phyloP scores from a whole-genome alignment of 2,797 vertebrate species.

The Serranus cabrilla region DNA sequence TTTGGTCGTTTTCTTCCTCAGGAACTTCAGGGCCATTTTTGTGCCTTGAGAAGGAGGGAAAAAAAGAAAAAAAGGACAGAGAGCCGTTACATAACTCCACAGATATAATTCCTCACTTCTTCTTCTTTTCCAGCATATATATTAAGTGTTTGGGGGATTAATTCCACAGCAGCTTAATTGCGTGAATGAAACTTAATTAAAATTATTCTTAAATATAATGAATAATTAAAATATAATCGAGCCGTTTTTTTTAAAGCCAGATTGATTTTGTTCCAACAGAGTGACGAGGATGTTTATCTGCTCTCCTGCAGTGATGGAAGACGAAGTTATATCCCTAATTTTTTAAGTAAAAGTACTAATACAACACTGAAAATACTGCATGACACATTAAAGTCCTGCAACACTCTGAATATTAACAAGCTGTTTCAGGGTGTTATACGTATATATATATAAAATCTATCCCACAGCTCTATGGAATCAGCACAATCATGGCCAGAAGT shows the following conservation, averaged over 20 bases:
- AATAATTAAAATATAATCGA: conserved; percentile 57
- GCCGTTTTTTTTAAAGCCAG: conserved; percentile 33
- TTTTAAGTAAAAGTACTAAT: neutral
- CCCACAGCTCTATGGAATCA: too few relatives aligned
- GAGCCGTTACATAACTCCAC: conserved; percentile 34
- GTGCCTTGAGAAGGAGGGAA: conserved; percentile 75
- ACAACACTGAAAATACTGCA: neutral
- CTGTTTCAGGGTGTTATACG: too few relatives aligned
- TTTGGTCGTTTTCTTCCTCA: conserved; percentile 88
- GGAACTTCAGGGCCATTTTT: conserved; percentile 89
- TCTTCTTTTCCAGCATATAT: conserved; percentile 2
- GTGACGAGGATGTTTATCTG: conserved; percentile 9
- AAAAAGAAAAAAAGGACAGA: neutral
- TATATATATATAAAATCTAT: too few relatives aligned
- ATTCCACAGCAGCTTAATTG: conserved; percentile 41
- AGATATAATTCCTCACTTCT: conserved; percentile 4
- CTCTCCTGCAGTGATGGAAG: neutral
- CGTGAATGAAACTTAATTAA: conserved; percentile 52
- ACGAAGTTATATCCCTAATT: neutral
- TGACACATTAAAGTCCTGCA: too few relatives aligned
- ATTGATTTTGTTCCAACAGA: conserved; percentile 9
- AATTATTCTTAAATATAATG: conserved; percentile 33
- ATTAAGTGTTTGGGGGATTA: conserved; percentile 49
- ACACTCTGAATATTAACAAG: too few relatives aligned
- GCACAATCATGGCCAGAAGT: too few relatives aligned